phyloP scores from a whole-genome alignment of 2,113 vertebrate genomes.

The Ahaetulla prasina region DNA sequence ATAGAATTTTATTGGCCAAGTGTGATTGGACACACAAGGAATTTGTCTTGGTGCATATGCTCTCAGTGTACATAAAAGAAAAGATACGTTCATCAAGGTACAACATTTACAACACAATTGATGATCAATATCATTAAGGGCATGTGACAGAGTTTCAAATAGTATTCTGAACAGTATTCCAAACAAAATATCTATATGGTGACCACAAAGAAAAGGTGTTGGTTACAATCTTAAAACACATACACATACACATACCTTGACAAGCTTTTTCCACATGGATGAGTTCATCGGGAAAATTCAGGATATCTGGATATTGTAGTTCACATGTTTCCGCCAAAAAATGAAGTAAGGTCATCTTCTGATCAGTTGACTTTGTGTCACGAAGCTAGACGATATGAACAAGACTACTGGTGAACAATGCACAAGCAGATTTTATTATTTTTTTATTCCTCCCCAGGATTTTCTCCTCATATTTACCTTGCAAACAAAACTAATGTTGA shows the following conservation, averaged over 20 bases:
- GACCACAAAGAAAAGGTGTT: not conserved
- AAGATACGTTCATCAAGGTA: too few species aligned
- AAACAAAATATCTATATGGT: not conserved
- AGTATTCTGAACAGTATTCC: not conserved
- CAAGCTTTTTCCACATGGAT: constrained; percentile 90
- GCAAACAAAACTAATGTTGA: constrained; percentile 82
- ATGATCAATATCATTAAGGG: too few species aligned
- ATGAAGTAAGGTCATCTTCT: constrained; percentile 85
- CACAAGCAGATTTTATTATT: not conserved
- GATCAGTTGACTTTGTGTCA: constrained; percentile 77
- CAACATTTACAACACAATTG: too few species aligned
- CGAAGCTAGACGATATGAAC: constrained; percentile 65
- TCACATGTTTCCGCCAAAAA: constrained; percentile 86
- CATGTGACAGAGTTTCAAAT: not conserved
- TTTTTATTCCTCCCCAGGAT: not conserved
- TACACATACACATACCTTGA: constrained; percentile 70
- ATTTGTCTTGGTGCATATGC: too few species aligned
- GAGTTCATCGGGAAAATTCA: constrained; percentile 83
- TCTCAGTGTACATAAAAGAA: too few species aligned
- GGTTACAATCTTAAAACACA: not conserved
- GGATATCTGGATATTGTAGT: constrained; percentile 76
- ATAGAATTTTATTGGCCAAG: too few species aligned
- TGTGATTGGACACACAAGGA: too few species aligned
- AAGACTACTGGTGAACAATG: not conserved
- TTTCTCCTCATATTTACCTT: constrained; percentile 62